phyloP scores from a whole-genome alignment of 1,140 invertebrate species.

The Arion vulgaris region DNA sequence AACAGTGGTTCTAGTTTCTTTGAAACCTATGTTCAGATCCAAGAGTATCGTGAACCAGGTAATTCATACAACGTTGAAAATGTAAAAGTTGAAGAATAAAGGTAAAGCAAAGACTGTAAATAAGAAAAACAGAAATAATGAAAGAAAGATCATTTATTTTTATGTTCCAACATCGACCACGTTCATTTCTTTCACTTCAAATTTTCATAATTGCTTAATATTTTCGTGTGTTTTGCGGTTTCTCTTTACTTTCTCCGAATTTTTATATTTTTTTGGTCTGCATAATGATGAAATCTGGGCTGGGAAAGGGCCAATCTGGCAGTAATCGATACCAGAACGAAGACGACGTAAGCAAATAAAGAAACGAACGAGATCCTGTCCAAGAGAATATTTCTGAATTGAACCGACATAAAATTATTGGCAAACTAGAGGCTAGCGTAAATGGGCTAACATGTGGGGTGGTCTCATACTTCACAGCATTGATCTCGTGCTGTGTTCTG shows the following conservation, averaged over 20 bases:
- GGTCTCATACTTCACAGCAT: slow-evolving; percentile 5
- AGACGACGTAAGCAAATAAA: slow-evolving; percentile 5
- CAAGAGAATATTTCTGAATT: slow-evolving; percentile 7
- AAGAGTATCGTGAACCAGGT: too few species aligned
- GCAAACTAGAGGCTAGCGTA: not conserved
- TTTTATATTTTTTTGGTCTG: not conserved
- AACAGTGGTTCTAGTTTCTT: too few species aligned
- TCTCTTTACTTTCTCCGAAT: not conserved
- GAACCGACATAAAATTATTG: slow-evolving; percentile 25
- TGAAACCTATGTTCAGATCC: too few species aligned
- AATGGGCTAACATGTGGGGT: not conserved
- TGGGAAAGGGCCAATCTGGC: slow-evolving; percentile 6
- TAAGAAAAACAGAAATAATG: too few species aligned
- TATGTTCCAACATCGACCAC: not conserved
- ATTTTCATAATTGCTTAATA: not conserved
- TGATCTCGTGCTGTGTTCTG: not conserved
- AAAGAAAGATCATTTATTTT: not conserved
- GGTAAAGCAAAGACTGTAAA: too few species aligned
- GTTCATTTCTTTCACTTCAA: not conserved
- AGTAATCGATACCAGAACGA: slow-evolving; percentile 15
- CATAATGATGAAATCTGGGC: not conserved
- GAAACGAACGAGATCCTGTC: not conserved
- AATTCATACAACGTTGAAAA: too few species aligned
- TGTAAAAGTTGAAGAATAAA: too few species aligned
- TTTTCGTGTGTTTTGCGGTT: not conserved